Conservation (phyloP, 2,113 vertebrate genomes). For the Platysteira castanea region DNA sequence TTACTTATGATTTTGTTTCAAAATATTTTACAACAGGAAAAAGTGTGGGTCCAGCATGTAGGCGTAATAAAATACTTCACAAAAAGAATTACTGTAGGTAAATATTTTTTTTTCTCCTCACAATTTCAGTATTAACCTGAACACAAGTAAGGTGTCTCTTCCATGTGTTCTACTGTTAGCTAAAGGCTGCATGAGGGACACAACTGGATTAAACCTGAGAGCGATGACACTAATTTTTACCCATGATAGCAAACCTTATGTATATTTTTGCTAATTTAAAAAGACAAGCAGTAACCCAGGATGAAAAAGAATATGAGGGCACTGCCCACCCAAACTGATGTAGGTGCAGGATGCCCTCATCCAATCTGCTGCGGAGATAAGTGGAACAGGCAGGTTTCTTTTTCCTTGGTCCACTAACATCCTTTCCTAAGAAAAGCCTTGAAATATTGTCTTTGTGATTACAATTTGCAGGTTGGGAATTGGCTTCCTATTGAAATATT, state of each 20-base stretch:
- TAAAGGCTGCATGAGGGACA: not conserved
- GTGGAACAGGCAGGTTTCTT: not conserved
- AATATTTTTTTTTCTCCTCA: not conserved
- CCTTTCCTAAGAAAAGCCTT: not conserved
- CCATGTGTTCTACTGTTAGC: not conserved
- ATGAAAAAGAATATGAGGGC: not conserved
- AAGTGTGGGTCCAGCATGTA: not conserved
- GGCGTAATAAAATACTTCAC: not conserved
- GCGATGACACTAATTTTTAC: slow-evolving; percentile 28
- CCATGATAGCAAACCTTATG: not conserved
- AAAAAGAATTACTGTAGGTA: not conserved
- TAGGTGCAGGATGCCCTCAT: not conserved
- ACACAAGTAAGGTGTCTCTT: not conserved
- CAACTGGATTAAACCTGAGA: not conserved
- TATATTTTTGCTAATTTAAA: slow-evolving; percentile 51
- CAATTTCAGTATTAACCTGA: slow-evolving; percentile 17
- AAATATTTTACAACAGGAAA: not conserved
- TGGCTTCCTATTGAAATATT: slow-evolving; percentile 51
- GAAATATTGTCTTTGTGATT: slow-evolving; percentile 65
- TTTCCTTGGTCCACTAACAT: slow-evolving; percentile 36
- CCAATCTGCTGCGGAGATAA: not conserved
- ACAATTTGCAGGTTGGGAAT: slow-evolving; percentile 44
- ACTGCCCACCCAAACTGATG: not conserved
- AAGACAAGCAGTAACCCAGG: slow-evolving; percentile 29
- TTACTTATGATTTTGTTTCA: not conserved